phyloP scores from a whole-genome alignment of 1,140 invertebrate species.

The Pseudomyrmex pallidus region DNA sequence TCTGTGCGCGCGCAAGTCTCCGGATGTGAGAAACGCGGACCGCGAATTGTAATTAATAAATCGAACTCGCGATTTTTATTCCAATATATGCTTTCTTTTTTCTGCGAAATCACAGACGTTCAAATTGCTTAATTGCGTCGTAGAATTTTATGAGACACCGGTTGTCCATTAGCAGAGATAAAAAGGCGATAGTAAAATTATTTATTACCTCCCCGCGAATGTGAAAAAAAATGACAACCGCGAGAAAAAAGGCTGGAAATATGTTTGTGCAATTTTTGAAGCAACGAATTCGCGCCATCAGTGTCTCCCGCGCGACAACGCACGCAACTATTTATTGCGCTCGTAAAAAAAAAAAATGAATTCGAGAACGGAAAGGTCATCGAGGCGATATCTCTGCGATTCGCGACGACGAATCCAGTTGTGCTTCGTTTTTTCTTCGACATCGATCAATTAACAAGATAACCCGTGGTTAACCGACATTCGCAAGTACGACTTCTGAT shows the following conservation, averaged over 20 bases:
- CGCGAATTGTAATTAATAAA: slow-evolving; percentile 1
- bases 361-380: not conserved
- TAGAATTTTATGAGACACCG: slow-evolving; percentile 2
- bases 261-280: slow-evolving; percentile 15
- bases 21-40: not conserved
- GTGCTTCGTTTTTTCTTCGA: not conserved
- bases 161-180: slow-evolving; percentile 37
- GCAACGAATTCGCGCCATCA: not conserved
- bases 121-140: slow-evolving; percentile 22
- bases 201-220: not conserved
- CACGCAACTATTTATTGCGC: slow-evolving; percentile 19
- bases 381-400: slow-evolving; percentile 14
- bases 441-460: slow-evolving; percentile 32
- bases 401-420: slow-evolving; percentile 14
- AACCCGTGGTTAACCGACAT: too few species aligned
- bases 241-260: not conserved
- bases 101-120: not conserved
- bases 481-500: slow-evolving; percentile 12
- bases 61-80: not conserved
- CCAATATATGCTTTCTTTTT: not conserved
- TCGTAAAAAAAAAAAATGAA: slow-evolving; percentile 2
- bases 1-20: slow-evolving; percentile 24
- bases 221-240: not conserved
- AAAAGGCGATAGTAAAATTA: slow-evolving; percentile 39
- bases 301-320: slow-evolving; percentile 9